phyloP scores from a whole-genome alignment of 2,888 invertebrate species.

The Atrina japonica region DNA sequence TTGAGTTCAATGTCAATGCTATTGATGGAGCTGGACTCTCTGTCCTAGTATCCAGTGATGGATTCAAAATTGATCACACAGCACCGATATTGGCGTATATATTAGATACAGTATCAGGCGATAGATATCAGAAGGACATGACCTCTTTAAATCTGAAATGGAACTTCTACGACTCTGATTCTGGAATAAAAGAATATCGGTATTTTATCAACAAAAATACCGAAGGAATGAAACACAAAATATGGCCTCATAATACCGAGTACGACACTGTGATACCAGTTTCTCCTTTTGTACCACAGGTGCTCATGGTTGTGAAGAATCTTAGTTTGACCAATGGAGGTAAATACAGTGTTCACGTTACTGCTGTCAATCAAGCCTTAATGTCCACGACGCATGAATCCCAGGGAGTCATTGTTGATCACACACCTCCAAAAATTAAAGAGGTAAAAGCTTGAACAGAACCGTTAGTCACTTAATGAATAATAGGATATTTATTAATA shows the following conservation, averaged over 20 bases:
- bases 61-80: slow-evolving; percentile 49
- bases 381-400: slow-evolving; percentile 34
- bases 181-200: slow-evolving; percentile 35
- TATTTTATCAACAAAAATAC: slow-evolving; percentile 21
- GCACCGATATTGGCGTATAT: slow-evolving; percentile 40
- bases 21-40: slow-evolving; percentile 50
- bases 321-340: slow-evolving; percentile 27
- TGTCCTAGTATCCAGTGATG: slow-evolving; percentile 32
- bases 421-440: slow-evolving; percentile 37
- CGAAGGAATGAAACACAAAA: slow-evolving; percentile 15
- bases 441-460: slow-evolving; percentile 25
- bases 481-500: neutral
- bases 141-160: slow-evolving; percentile 22
- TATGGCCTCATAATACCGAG: slow-evolving; percentile 25
- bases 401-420: slow-evolving; percentile 35
- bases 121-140: slow-evolving; percentile 20
- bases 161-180: slow-evolving; percentile 33
- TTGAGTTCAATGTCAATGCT: slow-evolving; percentile 39
- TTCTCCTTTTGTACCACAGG: neutral
- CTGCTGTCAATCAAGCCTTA: slow-evolving; percentile 35
- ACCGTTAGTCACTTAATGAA: neutral
- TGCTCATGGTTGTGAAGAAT: neutral
- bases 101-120: neutral
- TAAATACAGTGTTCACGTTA: slow-evolving; percentile 32
- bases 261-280: slow-evolving; percentile 12